Evolutionary conservation across 2,113 vertebrate genomes (phyloP).

Genomic region (Myocastor coypus): DNA sequence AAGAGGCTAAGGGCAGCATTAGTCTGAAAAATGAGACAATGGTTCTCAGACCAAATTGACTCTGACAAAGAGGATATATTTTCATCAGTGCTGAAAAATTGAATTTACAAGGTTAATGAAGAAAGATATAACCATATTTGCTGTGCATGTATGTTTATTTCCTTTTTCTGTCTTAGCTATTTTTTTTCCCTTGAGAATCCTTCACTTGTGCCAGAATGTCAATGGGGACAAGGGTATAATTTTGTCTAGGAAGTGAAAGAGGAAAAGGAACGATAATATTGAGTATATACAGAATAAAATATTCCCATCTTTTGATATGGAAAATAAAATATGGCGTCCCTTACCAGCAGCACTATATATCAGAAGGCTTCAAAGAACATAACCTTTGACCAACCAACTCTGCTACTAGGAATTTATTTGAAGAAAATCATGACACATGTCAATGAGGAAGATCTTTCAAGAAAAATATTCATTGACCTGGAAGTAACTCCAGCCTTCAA

Average conservation of each 20-base stretch:
- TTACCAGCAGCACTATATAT: not conserved
- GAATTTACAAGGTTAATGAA: constrained; percentile 57
- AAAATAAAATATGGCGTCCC: not conserved
- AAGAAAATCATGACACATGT: constrained; percentile 38
- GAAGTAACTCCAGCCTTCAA: constrained; percentile 33
- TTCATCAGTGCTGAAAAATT: constrained; percentile 37
- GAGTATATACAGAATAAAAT: not conserved
- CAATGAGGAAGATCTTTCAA: not conserved
- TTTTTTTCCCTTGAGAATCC: not conserved
- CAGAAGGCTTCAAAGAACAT: not conserved
- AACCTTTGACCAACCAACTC: not conserved
- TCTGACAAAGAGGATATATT: constrained; percentile 44
- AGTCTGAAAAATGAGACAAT: constrained; percentile 14
- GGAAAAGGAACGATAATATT: not conserved
- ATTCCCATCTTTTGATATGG: not conserved
- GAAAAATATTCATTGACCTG: not conserved
- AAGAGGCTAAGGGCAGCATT: not conserved
- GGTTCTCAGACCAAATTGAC: not conserved
- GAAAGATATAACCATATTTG: not conserved
- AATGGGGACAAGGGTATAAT: not conserved
- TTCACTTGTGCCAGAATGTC: not conserved
- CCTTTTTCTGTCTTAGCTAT: constrained; percentile 10
- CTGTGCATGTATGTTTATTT: not conserved
- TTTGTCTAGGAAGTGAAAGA: not conserved
- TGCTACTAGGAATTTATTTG: not conserved